Base-by-base conservation (phyloP, 2,888 invertebrate species). In the Hirtodrosophila alboralis region DNA sequence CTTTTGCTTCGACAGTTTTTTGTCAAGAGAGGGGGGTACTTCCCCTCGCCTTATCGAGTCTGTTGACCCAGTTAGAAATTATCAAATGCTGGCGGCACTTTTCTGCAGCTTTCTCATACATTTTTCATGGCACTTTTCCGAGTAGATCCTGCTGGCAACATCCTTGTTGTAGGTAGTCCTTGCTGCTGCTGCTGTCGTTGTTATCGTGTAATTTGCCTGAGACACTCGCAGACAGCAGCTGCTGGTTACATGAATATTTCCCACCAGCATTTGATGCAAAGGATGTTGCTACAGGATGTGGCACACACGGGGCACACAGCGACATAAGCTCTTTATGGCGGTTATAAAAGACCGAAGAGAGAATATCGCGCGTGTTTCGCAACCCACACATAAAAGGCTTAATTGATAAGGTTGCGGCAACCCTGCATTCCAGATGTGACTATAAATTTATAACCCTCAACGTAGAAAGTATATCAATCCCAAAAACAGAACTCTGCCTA, bases 311-410 rank as follows among this genome's bases (percentile, higher is more conserved):
- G n/a, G n/a, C n/a, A n/a, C n/a, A n/a, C 66, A 66, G 66, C 70
- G 65, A 74, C 71, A 77, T 84, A 77, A 77, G 78, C 83, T 63
- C 72, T 84, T 84, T 80, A 84, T 34, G 37, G 37, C 36, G 67
- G 70, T 61, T 66, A 61, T 70, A 66, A 70, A 70, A 66, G 33
- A 16, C n/a, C n/a, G n/a, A n/a, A n/a, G n/a, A n/a, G n/a, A n/a
- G n/a, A n/a, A n/a, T n/a, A n/a, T n/a, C n/a, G 49, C 52, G 57
- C 30, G 56, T 53, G 52, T 47, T 53, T 45, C 40, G 30, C 51
- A 68, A 58, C 75, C 64, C 64, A 62, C 38, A 40, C 65, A 72
- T 72, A 76, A 80, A 80, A 56, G 65, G 66, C 80, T 78, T 84
- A 78, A 78, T 79, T 78, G 73, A 72, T 70, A 72, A 61, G 61